Evolutionary conservation across 2,113 vertebrate genomes (phyloP), one percentile per base, ranked within the genome.

Genomic region (Nycticebus coucang): DNA sequence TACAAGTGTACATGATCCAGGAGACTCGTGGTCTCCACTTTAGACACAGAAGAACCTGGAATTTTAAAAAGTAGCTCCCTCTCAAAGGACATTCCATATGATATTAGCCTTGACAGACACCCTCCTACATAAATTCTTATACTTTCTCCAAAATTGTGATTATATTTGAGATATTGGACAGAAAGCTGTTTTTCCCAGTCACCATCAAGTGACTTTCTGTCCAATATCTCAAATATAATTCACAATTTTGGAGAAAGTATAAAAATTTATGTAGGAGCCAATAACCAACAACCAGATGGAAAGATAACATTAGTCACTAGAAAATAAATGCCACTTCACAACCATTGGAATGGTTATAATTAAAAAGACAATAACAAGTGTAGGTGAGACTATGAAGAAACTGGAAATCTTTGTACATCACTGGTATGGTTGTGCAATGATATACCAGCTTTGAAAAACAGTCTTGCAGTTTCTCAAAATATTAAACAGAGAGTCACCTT

Each of bases 291-390:
- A 78, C 7, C 50, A 92, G 5, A 53, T 69, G n/a, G 89, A 82
- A 95, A 74, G 15, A 33, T 64, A 68, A n/a, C 33, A 69, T 66
- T 75, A 89, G 60, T 64, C 64, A 79, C 78, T 64, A 87, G 14
- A 24, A 90, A 90, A 78, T 72, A 57, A 87, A 91, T 64, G 92
- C 30, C 21, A 60, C 33, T 53, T 93, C 35, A 86, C 19, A 90
- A 9, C 74, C 33, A 91, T 50, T 84, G 71, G 24, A 90, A 86
- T 33, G 30, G 60, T 59, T 74, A 84, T 75, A 50, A 71, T 78
- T 69, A 28, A 92, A 95, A 92, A 81, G 74, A 82, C 19, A 95
- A 41, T 77, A 95, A 35, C n/a, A 77, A 77, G 41, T n/a, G 13
- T 60, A 72, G 37, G 41, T 5, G 17, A 91, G 14, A 74, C 77